phyloP scores from a whole-genome alignment of 2,113 vertebrate genomes.

The Xiphophorus maculatus region DNA sequence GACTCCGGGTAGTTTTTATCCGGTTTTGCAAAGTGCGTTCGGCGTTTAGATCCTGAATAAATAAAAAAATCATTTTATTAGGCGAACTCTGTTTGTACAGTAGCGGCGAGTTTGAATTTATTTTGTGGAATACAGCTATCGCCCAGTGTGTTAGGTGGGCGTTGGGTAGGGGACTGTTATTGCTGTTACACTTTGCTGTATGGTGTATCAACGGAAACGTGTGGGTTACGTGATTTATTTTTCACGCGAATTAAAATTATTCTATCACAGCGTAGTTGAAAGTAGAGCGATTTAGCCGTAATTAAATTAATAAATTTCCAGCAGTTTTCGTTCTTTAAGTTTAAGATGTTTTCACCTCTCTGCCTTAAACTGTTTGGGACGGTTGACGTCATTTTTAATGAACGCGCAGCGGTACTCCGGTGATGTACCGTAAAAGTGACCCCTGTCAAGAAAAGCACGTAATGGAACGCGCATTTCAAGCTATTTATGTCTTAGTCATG shows the following conservation, averaged over 20 bases:
- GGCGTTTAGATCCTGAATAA: rapidly evolving
- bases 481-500: too few species aligned
- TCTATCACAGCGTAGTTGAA: neutral
- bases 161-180: constrained; percentile 49
- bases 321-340: neutral
- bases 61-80: neutral
- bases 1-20: constrained; percentile 64
- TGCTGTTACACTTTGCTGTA: constrained; percentile 45
- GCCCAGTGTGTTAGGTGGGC: constrained; percentile 3
- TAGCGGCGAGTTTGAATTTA: neutral
- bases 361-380: constrained; percentile 48
- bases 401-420: constrained; percentile 41
- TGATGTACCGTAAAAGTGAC: neutral
- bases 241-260: neutral
- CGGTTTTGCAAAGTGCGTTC: neutral
- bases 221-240: neutral
- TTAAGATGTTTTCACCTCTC: constrained; percentile 5
- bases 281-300: rapidly evolving
- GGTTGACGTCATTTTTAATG: constrained; percentile 60
- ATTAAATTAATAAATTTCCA: neutral
- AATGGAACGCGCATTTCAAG: neutral
- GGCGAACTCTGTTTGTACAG: neutral
- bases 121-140: constrained; percentile 3
- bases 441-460: neutral
- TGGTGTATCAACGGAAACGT: constrained; percentile 39